Evolutionary conservation across 2,113 vertebrate genomes (phyloP).

Genomic region (Cepphus grylle): DNA sequence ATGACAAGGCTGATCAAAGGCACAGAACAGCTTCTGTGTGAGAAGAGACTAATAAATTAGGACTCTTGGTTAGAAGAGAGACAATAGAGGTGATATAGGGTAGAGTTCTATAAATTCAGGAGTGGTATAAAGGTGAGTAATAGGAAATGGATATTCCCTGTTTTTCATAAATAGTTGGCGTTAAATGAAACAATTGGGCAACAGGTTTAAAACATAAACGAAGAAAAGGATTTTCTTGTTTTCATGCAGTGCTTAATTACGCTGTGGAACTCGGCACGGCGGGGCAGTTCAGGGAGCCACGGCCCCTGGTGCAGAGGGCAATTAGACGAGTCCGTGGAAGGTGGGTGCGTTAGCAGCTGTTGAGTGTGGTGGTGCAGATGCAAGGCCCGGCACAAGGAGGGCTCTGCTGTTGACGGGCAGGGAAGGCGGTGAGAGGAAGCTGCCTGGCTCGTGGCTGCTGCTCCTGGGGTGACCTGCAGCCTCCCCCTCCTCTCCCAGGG

Average conservation of each 20-base stretch:
- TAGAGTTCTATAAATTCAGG: not conserved
- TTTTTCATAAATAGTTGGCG: not conserved
- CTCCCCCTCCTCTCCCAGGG: not conserved
- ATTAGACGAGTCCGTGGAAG: not conserved
- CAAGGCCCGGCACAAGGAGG: not conserved
- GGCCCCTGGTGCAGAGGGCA: not conserved
- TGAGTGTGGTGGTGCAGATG: not conserved
- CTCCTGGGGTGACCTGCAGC: not conserved
- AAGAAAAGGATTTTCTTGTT: not conserved
- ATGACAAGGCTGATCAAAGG: not conserved
- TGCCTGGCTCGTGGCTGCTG: not conserved
- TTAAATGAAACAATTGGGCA: not conserved
- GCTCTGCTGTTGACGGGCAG: not conserved
- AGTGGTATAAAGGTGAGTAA: not conserved
- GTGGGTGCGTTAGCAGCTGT: not conserved
- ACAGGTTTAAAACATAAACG: not conserved
- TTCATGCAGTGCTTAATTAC: not conserved
- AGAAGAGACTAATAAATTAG: not conserved
- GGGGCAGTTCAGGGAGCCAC: not conserved
- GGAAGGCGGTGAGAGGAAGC: not conserved
- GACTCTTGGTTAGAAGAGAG: not conserved
- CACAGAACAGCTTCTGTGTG: not conserved
- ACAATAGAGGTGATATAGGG: not conserved
- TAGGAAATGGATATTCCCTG: not conserved
- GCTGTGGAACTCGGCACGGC: accelerated